Conservation (phyloP, 2,113 vertebrate genomes). For the Catharus fuscescens region DNA sequence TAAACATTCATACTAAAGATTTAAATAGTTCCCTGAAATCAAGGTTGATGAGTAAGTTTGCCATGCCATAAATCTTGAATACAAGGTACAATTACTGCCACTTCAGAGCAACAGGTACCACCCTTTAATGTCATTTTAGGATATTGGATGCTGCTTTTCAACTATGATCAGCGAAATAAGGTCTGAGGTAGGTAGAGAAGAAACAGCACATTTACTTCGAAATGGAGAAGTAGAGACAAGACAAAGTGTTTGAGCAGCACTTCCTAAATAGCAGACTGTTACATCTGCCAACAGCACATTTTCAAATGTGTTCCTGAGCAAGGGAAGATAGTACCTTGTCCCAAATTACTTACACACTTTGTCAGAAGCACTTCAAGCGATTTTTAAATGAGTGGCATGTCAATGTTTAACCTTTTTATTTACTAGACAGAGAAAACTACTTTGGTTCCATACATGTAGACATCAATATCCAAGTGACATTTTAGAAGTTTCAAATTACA, state of each 20-base stretch:
- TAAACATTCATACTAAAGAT: not conserved
- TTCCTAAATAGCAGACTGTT: conserved; percentile 9
- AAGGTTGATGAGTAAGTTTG: not conserved
- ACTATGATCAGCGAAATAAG: not conserved
- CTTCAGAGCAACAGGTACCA: not conserved
- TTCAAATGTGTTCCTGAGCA: not conserved
- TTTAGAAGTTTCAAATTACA: not conserved
- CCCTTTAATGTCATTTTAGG: not conserved
- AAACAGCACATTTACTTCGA: not conserved
- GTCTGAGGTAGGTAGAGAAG: not conserved
- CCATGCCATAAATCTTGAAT: not conserved
- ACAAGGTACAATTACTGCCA: not conserved
- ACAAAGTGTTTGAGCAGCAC: conserved; percentile 27
- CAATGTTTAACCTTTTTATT: not conserved
- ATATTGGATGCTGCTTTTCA: not conserved
- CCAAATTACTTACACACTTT: not conserved
- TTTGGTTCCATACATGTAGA: not conserved
- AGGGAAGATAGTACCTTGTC: not conserved
- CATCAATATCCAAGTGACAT: not conserved
- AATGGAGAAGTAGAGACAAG: not conserved
- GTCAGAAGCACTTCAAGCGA: not conserved
- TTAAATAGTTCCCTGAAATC: not conserved
- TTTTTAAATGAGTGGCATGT: not conserved
- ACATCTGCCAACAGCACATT: conserved; percentile 44
- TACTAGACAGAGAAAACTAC: not conserved